A percentile compares a stretch with the other conserved stretches of the same genome.
Conservation (phyloP, 2,888 invertebrate species). For the Thera obeliscata region DNA sequence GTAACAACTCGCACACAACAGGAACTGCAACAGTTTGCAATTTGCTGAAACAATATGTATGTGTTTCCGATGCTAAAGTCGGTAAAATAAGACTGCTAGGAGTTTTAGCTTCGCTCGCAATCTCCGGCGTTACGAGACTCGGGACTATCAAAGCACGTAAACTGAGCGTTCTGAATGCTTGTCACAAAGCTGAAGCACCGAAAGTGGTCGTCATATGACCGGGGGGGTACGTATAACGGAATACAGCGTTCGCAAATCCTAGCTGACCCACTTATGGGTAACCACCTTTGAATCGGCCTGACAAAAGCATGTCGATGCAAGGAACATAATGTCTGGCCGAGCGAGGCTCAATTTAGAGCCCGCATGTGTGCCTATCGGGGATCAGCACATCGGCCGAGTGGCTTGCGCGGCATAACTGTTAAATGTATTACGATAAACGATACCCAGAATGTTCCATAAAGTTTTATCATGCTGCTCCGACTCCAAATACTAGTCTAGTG, state of each 20-base stretch:
- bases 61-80: constrained; percentile 40
- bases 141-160: constrained; percentile 48
- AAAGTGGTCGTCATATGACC: constrained; percentile 57
- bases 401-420: constrained; percentile 52
- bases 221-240: constrained; percentile 55
- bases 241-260: constrained; percentile 67
- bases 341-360: constrained; percentile 73
- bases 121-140: constrained; percentile 25
- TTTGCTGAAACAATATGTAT: constrained; percentile 39
- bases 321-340: constrained; percentile 71
- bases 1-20: constrained; percentile 39
- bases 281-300: constrained; percentile 74
- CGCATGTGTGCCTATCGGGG: constrained; percentile 69
- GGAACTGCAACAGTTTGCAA: constrained; percentile 41
- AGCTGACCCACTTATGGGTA: constrained; percentile 75
- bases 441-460: constrained; percentile 56
- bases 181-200: constrained; percentile 56
- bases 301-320: constrained; percentile 78
- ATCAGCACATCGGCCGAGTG: constrained; percentile 54
- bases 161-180: constrained; percentile 52
- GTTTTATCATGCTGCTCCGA: constrained; percentile 55
- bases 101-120: constrained; percentile 35
- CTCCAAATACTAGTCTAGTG: constrained; percentile 47
- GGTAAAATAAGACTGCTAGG: constrained; percentile 36
- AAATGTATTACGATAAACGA: constrained; percentile 57